These are phyloP conservation scores for Dermochelys coriacea DNA, from an alignment of 2,797 vertebrate species.

Conservation along the genomic window DNA sequence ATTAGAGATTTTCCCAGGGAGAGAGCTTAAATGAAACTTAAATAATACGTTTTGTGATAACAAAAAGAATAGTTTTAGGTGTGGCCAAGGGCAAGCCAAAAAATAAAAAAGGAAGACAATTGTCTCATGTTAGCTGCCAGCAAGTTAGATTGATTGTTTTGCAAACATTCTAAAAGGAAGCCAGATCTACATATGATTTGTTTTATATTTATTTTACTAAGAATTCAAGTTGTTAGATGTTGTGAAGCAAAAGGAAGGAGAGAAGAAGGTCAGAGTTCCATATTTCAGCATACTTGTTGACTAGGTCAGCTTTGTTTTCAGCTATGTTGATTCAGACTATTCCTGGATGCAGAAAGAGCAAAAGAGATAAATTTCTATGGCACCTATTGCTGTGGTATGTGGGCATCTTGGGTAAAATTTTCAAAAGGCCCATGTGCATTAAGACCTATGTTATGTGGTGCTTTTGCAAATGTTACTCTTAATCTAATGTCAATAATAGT, in stretches of 20 bases:
- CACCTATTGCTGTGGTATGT: not conserved
- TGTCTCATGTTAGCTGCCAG: conserved; percentile 8
- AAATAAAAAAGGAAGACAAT: conserved; percentile 45
- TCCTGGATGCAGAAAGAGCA: not conserved
- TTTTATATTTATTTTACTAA: conserved; percentile 38
- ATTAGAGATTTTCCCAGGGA: conserved; percentile 24
- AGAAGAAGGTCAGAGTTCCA: not conserved
- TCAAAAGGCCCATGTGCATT: not conserved
- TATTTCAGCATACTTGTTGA: not conserved
- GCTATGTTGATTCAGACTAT: not conserved
- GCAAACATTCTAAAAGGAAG: conserved; percentile 19
- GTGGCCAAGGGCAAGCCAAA: conserved; percentile 48
- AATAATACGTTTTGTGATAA: conserved; percentile 30
- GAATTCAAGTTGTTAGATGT: not conserved
- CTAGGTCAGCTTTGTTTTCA: not conserved
- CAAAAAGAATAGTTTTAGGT: conserved; percentile 35
- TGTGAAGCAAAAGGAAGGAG: not conserved
- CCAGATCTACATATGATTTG: not conserved
- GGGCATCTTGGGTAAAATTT: not conserved
- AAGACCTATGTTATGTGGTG: not conserved
- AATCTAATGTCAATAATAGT: not conserved
- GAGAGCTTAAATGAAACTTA: conserved; percentile 13
- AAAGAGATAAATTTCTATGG: not conserved
- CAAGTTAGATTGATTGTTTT: conserved; percentile 41
- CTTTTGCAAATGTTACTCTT: not conserved